Conservation (phyloP, 1,140 invertebrate species). For the Panagrolaimus sp. region DNA sequence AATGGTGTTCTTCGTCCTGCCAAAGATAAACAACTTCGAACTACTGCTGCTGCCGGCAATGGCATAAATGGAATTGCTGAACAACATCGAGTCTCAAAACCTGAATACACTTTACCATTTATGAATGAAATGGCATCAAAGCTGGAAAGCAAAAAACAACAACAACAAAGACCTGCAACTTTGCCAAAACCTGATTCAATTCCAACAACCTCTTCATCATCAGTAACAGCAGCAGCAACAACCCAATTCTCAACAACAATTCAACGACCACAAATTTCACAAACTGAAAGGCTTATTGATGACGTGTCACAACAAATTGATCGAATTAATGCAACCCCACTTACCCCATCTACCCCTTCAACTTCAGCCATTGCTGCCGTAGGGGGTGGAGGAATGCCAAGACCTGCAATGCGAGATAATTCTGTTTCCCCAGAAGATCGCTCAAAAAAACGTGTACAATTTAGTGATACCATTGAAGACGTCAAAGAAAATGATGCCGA, state of each 20-base stretch:
- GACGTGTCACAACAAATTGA: background rate
- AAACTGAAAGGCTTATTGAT: background rate
- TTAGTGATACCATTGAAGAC: slow-evolving; percentile 6
- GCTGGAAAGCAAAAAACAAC: slow-evolving; percentile 2
- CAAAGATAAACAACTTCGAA: no score
- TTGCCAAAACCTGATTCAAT: no score
- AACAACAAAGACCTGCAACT: no score
- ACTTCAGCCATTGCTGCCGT: background rate
- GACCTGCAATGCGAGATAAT: background rate
- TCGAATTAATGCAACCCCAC: background rate
- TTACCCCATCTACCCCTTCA: background rate
- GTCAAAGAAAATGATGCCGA: slow-evolving; percentile 11
- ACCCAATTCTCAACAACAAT: background rate
- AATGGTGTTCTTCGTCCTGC: no score
- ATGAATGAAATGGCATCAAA: slow-evolving; percentile 17
- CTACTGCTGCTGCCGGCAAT: no score
- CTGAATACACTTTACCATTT: slow-evolving; percentile 2
- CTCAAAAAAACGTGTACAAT: slow-evolving; percentile 39
- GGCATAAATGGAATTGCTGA: background rate
- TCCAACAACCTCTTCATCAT: no score
- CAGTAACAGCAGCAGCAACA: background rate
- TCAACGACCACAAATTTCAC: background rate
- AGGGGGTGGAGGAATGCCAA: background rate
- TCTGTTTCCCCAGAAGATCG: slow-evolving; percentile 18
- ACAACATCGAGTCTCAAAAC: background rate